phyloP scores from a whole-genome alignment of 2,888 invertebrate species.

The Drosophila differens region DNA sequence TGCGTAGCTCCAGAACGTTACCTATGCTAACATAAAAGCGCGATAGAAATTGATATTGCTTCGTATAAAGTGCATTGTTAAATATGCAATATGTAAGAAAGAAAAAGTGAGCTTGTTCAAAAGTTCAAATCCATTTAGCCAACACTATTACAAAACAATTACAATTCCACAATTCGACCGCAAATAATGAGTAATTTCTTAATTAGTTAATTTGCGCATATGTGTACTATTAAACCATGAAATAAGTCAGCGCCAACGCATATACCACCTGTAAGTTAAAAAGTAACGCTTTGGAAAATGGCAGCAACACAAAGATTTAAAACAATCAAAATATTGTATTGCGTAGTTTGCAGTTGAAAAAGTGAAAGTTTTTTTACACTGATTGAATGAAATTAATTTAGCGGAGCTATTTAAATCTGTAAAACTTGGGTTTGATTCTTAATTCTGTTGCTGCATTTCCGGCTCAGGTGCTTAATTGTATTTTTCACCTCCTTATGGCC shows the following conservation, averaged over 20 bases:
- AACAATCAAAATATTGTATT: neutral
- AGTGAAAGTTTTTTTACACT: conserved; percentile 50
- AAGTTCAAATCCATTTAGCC: conserved; percentile 22
- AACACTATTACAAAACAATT: conserved; percentile 35
- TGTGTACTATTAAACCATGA: conserved; percentile 11
- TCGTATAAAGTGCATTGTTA: neutral
- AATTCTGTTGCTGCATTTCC: neutral
- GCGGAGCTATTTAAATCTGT: neutral
- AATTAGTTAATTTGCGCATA: conserved; percentile 13
- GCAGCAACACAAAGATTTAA: neutral
- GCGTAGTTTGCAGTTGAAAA: conserved; percentile 41
- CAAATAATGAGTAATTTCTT: conserved; percentile 11
- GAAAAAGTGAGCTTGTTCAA: conserved; percentile 24
- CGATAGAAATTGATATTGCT: neutral
- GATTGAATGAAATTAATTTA: neutral
- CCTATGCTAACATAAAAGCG: neutral
- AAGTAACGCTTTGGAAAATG: neutral
- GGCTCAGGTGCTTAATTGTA: neutral
- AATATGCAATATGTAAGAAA: neutral
- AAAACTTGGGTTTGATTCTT: neutral
- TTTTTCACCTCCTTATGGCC: neutral
- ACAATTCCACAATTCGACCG: conserved; percentile 1
- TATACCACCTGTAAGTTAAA: conserved; percentile 30
- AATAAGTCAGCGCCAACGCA: conserved; percentile 15
- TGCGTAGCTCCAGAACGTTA: neutral